These are phyloP conservation scores for Thunnus thynnus DNA, from an alignment of 2,113 vertebrate species.

Conservation along the genomic window DNA sequence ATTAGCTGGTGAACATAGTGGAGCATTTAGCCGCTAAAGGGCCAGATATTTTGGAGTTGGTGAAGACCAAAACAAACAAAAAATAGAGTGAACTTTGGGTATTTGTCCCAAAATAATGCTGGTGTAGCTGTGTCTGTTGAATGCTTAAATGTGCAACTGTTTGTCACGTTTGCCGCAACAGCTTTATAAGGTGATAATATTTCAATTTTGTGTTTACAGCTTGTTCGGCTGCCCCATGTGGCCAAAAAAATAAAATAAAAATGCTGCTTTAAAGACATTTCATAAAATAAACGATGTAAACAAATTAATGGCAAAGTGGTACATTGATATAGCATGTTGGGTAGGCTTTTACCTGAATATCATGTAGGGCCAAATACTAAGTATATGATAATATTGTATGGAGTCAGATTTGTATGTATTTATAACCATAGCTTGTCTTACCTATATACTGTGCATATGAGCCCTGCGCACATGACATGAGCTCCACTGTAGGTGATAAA, in stretches of 20 bases:
- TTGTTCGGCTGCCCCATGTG: too few species aligned
- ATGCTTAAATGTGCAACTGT: neutral
- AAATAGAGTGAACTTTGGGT: neutral
- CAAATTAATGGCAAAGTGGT: neutral
- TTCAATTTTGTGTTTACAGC: too few species aligned
- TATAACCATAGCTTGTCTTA: conserved; percentile 17
- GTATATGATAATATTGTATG: neutral
- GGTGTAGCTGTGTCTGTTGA: neutral
- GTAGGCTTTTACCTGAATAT: neutral
- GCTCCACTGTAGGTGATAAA: conserved; percentile 59
- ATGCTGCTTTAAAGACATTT: neutral
- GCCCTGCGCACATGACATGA: conserved; percentile 27
- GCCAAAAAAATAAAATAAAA: neutral
- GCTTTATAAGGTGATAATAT: neutral
- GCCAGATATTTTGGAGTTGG: neutral
- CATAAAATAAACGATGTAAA: neutral
- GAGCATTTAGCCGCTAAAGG: neutral
- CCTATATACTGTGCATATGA: conserved; percentile 30
- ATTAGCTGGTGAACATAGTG: neutral
- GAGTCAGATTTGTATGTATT: neutral
- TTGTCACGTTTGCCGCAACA: too few species aligned
- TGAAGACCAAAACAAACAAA: neutral
- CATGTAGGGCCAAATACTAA: neutral
- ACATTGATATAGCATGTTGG: neutral
- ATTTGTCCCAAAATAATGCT: neutral